Evolutionary conservation across 2,797 vertebrate species (phyloP).

Genomic region (Cheirogaleus major): DNA sequence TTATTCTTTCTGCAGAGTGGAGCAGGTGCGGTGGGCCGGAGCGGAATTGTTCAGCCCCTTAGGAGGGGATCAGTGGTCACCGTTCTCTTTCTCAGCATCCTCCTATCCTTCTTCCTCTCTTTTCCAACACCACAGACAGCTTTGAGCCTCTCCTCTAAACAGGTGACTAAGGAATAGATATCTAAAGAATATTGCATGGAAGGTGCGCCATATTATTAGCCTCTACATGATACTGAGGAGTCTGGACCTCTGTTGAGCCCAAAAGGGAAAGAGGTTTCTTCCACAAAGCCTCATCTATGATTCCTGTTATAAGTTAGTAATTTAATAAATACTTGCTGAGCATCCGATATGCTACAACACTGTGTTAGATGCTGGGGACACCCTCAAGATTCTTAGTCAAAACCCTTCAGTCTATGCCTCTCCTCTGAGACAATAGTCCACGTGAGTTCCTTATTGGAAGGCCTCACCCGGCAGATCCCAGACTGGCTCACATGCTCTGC

Average conservation of each 20-base stretch:
- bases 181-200: not conserved
- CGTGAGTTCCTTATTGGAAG: not conserved
- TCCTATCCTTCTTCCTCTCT: not conserved
- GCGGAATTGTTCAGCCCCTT: not conserved
- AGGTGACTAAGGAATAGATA: not conserved
- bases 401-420: not conserved
- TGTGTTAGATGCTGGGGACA: not conserved
- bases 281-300: not conserved
- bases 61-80: not conserved
- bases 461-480: not conserved
- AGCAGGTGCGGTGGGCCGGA: not conserved
- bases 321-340: not conserved
- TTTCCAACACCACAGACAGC: not conserved
- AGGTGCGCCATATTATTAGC: not conserved
- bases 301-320: not conserved
- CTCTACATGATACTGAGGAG: not conserved
- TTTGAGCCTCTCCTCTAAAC: not conserved
- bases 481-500: not conserved
- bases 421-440: not conserved
- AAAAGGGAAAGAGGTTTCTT: not conserved
- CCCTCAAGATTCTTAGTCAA: not conserved
- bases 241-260: not conserved
- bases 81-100: not conserved
- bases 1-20: not conserved
- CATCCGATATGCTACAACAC: not conserved